phyloP scores from a whole-genome alignment of 2,888 invertebrate genomes.

The Adelphocoris suturalis region DNA sequence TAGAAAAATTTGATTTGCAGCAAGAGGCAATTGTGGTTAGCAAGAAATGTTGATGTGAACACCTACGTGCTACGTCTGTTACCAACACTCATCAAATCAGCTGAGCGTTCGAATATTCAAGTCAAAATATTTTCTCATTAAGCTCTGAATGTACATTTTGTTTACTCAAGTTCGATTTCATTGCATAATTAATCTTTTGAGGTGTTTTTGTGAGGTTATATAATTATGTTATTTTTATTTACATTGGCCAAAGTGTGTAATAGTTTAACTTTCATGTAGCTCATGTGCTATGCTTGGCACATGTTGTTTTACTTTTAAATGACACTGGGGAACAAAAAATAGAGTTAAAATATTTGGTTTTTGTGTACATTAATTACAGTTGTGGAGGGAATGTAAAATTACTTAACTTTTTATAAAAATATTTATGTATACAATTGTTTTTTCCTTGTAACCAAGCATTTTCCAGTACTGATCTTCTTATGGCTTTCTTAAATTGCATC shows the following conservation, averaged over 20 bases:
- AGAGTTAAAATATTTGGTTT: no score
- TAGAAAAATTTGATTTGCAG: constrained; percentile 74
- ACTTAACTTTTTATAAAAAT: no score
- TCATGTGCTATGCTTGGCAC: neutral
- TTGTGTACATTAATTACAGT: no score
- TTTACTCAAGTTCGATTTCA: neutral
- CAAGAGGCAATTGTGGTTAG: constrained; percentile 73
- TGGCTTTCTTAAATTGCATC: no score
- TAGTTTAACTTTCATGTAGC: constrained; percentile 3
- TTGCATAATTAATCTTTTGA: neutral
- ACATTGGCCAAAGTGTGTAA: neutral
- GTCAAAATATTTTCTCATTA: neutral
- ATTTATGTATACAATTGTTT: no score
- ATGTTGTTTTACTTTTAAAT: neutral
- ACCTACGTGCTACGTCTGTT: constrained; percentile 73
- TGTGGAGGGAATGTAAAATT: no score
- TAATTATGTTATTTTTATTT: neutral
- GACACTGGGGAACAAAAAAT: no score
- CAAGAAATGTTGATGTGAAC: constrained; percentile 72
- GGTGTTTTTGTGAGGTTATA: neutral
- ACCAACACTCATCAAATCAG: constrained; percentile 19
- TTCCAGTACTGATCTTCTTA: no score
- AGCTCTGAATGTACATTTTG: constrained; percentile 34
- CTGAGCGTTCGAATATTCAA: constrained; percentile 24
- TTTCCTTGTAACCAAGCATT: no score